Evolutionary conservation across 2,888 invertebrate species (phyloP), one percentile per base, ranked within the genome.

Genomic region (Ormyrus rosae): DNA sequence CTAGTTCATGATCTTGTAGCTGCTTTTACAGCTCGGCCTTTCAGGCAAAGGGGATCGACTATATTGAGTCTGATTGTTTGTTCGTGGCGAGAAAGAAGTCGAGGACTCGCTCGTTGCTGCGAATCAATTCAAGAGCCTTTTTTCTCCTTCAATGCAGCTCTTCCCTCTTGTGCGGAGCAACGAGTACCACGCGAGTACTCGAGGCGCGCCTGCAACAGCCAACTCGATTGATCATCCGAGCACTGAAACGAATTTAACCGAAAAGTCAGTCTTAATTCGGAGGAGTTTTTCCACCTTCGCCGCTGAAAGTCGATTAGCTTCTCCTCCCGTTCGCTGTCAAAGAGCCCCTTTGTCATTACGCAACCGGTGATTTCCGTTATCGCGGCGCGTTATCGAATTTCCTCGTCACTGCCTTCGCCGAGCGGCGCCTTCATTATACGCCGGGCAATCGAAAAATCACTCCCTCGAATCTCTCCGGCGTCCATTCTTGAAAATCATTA

Each of bases 401-500:
- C 65, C 10, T 19, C 13, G 58, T 65, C 65, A 45, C 34, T 45
- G 50, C 48, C 19, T 50, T 5, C 48, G 9, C 5, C 7, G 11
- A 1, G 9, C 34, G 11, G 34, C 67, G 19, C 34, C 55, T 55
- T 45, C 46, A 67, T 48, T 60, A 70, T 5, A 50, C 65, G 8
- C 53, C n/a, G 5, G 34, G 5, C 19, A 5, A 6, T 45, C 46
- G 67, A 75, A 68, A 69, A 76, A 68, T 61, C 61, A 69, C 53
- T 51, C 46, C 34, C 34, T 34, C 34, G 34, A 34, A 34, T 34
- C 34, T 34, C 34, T 34, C 34, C 34, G 34, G 34, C 34, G 55
- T 10, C 68, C 63, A 73, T 78, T 73, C 53, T 68, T 78, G 55
- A 78, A 78, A 78, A 68, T 68, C 77, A 77, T 70, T 64, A 64